Evolutionary conservation across 2,888 invertebrate species (phyloP).

Genomic region (Plutella xylostella): DNA sequence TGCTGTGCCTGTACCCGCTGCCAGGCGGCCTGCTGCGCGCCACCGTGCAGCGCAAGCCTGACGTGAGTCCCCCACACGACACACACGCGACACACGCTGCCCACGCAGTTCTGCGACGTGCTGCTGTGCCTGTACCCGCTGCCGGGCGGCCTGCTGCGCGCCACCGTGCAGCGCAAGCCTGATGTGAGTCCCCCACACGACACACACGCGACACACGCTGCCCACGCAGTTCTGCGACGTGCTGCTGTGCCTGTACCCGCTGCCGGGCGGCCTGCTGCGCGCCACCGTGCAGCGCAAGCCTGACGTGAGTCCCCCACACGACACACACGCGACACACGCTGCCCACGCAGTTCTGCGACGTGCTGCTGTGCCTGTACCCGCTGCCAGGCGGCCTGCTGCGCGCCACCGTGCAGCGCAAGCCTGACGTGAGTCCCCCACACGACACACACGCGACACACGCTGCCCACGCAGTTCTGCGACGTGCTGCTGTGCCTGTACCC

Average conservation of each 20-base stretch:
- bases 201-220: conserved; percentile 93
- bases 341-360: conserved; percentile 99
- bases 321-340: conserved; percentile 95
- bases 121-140: conserved; percentile 96
- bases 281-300: conserved; percentile 90
- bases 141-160: conserved; percentile 85
- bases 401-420: conserved; percentile 88
- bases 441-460: conserved; percentile 93
- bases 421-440: conserved; percentile 84
- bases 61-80: no score
- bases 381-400: conserved; percentile 87
- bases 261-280: conserved; percentile 86
- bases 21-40: conserved; percentile 87
- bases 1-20: conserved; percentile 96
- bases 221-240: conserved; percentile 99
- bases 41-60: conserved; percentile 88
- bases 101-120: conserved; percentile 99
- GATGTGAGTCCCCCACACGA: no score
- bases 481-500: conserved; percentile 97
- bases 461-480: conserved; percentile 99
- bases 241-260: conserved; percentile 94
- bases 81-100: conserved; percentile 95
- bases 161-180: conserved; percentile 88
- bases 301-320: conserved; percentile 83
- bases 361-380: conserved; percentile 96